Evolutionary conservation across 2,797 vertebrate species (phyloP), one percentile per base, ranked within the genome.

Genomic region (Odontamblyopus lacepedii): DNA sequence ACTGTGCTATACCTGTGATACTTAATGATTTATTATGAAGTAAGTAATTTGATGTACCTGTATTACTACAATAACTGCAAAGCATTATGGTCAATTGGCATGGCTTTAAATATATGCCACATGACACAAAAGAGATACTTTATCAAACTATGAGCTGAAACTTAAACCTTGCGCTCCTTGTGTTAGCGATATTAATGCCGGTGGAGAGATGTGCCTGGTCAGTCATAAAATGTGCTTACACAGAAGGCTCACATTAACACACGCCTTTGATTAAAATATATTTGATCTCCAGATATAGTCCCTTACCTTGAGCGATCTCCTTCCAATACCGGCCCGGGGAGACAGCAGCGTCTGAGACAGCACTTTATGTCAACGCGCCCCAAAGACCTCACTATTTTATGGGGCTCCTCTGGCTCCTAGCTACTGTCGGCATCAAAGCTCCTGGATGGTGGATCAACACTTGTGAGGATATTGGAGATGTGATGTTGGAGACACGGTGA

Each of bases 141-240:
- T 57, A 62, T 66, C 64, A 69, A 74, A 76, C 61, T 66, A 9
- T 44, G 30, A 27, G 61, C 63, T 63, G 41, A 76, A 83, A 77
- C 75, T 77, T 18, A 27, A 51, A 41, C 67, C 48, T 29, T 3
- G 23, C 6, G 5, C 38, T 27, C 23, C 38, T 65, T 44, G 56
- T 81, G 67, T 81, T 70, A 65, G 71, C 81, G 82, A 83, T 83
- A 66, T 83, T 87, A 87, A 88, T 85, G 82, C 35, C 51, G 73
- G 75, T 51, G 50, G 79, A 85, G 74, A 82, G 78, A 85, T 88
- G 71, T 92, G 90, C 88, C 73, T 79, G 84, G 85, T 92, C 92
- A 89, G 90, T 93, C 81, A 89, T 83, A 88, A 89, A 93, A 91
- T 85, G 55, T 91, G 93, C 93, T 93, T 90, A 92, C 91, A 82